phyloP scores from a whole-genome alignment of 2,113 vertebrate species.

The Menidia beryllina region DNA sequence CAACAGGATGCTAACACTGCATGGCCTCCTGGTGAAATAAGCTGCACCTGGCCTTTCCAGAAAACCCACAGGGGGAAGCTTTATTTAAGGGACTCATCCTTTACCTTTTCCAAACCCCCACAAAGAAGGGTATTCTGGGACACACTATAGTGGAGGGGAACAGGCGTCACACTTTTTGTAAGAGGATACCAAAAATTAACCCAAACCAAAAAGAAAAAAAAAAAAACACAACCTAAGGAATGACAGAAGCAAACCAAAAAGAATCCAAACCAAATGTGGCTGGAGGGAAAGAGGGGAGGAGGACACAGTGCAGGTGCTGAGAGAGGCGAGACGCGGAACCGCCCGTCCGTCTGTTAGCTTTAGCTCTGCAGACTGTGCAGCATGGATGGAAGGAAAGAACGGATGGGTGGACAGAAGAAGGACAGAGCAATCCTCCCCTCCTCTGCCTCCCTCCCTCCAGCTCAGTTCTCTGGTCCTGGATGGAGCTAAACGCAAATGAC shows the following conservation, averaged over 20 bases:
- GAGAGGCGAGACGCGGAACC: constrained; percentile 18
- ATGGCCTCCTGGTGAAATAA: constrained; percentile 41
- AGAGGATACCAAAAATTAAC: constrained; percentile 81
- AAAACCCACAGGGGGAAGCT: constrained; percentile 67
- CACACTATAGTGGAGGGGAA: constrained; percentile 57
- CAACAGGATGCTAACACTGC: constrained; percentile 42
- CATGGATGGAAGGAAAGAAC: constrained; percentile 59
- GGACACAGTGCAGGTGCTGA: constrained; percentile 49
- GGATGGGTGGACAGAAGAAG: constrained; percentile 36
- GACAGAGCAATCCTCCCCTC: constrained; percentile 63
- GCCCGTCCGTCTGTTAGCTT: constrained; percentile 62
- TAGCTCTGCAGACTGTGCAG: constrained; percentile 72
- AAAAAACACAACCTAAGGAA: constrained; percentile 69
- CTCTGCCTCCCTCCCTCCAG: constrained; percentile 70
- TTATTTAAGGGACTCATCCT: constrained; percentile 67
- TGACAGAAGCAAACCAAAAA: constrained; percentile 88
- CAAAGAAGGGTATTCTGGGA: constrained; percentile 49
- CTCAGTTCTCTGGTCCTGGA: constrained; percentile 82
- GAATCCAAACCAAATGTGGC: constrained; percentile 85
- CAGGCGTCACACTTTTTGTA: constrained; percentile 68
- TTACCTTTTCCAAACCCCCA: constrained; percentile 56
- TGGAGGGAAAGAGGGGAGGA: constrained; percentile 79
- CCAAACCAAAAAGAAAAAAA: constrained; percentile 72
- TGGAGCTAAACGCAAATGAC: constrained; percentile 84
- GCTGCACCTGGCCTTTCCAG: constrained; percentile 59